Conservation (phyloP, 2,797 vertebrate genomes). For the Parambassis ranga region DNA sequence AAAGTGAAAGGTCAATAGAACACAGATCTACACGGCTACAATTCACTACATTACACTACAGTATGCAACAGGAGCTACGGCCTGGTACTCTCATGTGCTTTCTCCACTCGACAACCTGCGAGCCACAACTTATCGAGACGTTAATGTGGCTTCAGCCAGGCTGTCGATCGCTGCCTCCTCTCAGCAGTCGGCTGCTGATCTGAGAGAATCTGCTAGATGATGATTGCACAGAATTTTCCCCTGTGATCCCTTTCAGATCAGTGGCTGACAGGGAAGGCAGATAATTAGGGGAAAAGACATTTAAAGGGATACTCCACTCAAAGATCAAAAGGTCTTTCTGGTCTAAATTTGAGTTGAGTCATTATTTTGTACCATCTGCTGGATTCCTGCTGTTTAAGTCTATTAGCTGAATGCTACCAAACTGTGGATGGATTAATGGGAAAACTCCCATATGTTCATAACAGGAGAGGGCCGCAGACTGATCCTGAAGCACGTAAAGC, state of each 20-base stretch:
- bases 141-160: slow-evolving; percentile 14
- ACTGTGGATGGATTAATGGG: slow-evolving; percentile 52
- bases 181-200: slow-evolving; percentile 34
- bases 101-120: slow-evolving; percentile 15
- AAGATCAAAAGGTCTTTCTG: slow-evolving; percentile 37
- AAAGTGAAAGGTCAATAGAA: slow-evolving; percentile 68
- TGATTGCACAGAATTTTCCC: slow-evolving; percentile 2
- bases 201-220: slow-evolving; percentile 22
- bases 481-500: slow-evolving; percentile 48
- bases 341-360: slow-evolving; percentile 58
- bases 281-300: slow-evolving; percentile 37
- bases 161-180: slow-evolving; percentile 17
- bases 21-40: slow-evolving; percentile 78
- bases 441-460: slow-evolving; percentile 58
- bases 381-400: slow-evolving; percentile 51
- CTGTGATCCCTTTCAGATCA: slow-evolving; percentile 46
- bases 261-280: slow-evolving; percentile 22
- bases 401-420: slow-evolving; percentile 62
- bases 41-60: slow-evolving; percentile 76
- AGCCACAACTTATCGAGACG: slow-evolving; percentile 13
- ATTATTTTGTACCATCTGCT: slow-evolving; percentile 71
- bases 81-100: slow-evolving; percentile 56
- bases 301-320: slow-evolving; percentile 65
- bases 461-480: slow-evolving; percentile 45
- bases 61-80: slow-evolving; percentile 67